Conservation (phyloP, 2,113 vertebrate genomes). For the Loxodonta africana region DNA sequence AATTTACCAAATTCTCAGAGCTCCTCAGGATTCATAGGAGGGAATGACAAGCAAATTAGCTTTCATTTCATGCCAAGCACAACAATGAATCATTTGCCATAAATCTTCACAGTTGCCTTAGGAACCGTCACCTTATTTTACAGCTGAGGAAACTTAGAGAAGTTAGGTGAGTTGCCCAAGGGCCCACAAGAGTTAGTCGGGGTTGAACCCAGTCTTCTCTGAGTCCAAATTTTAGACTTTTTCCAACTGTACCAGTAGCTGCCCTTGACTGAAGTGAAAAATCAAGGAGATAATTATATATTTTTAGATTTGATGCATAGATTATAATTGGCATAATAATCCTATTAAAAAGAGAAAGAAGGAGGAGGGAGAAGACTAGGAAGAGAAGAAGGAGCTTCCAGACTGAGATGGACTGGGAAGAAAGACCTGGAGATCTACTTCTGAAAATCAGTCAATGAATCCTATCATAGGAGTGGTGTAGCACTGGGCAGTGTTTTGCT, state of each 20-base stretch:
- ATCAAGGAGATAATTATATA: neutral
- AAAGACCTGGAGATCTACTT: neutral
- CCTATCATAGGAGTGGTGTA: too few species aligned
- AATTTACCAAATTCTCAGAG: neutral
- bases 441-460: neutral
- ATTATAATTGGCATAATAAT: neutral
- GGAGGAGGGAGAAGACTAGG: neutral
- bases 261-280: neutral
- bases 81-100: neutral
- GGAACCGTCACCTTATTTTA: neutral
- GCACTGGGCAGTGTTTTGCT: neutral
- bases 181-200: neutral
- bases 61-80: neutral
- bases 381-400: neutral
- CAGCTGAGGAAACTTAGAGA: neutral
- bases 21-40: neutral
- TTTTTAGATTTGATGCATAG: neutral
- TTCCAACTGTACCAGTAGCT: neutral
- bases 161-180: neutral
- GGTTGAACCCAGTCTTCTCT: neutral
- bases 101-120: neutral
- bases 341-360: neutral
- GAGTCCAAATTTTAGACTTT: neutral
- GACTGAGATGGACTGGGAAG: neutral
- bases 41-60: neutral